Evolutionary conservation across 2,113 vertebrate genomes (phyloP).

Genomic region (Salvelinus fontinalis): DNA sequence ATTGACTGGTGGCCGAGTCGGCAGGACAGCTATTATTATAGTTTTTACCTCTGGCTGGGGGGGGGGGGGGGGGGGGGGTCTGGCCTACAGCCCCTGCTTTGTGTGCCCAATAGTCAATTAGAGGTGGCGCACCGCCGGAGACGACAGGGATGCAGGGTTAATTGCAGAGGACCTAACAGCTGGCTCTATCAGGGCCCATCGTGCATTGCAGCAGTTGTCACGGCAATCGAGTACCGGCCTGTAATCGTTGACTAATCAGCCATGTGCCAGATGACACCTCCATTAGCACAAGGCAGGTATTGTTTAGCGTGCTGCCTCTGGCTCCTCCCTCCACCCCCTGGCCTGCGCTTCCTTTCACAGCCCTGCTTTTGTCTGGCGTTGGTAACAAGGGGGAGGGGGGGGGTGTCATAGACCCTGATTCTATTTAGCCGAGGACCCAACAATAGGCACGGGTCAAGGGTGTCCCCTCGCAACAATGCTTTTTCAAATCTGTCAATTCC

Average conservation of each 20-base stretch:
- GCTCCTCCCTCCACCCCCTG: slow-evolving; percentile 12
- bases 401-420: slow-evolving; percentile 54
- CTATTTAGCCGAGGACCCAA: slow-evolving; percentile 55
- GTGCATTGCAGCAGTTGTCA: slow-evolving; percentile 78
- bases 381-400: slow-evolving; percentile 18
- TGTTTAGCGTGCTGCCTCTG: slow-evolving; percentile 60
- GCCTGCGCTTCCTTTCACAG: slow-evolving; percentile 44
- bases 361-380: slow-evolving; percentile 25
- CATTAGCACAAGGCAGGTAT: slow-evolving; percentile 73
- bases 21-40: slow-evolving; percentile 76
- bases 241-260: slow-evolving; percentile 82
- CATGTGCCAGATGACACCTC: slow-evolving; percentile 74
- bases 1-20: slow-evolving; percentile 75
- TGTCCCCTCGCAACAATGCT: slow-evolving; percentile 38
- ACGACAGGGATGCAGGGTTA: slow-evolving; percentile 77
- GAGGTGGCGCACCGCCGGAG: slow-evolving; percentile 70
- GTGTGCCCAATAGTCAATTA: slow-evolving; percentile 77
- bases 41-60: slow-evolving; percentile 68
- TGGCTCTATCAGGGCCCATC: slow-evolving; percentile 76
- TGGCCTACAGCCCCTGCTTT: slow-evolving; percentile 73
- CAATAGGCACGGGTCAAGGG: slow-evolving; percentile 60
- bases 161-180: slow-evolving; percentile 81
- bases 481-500: slow-evolving; percentile 6
- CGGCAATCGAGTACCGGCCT: slow-evolving; percentile 72
- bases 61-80: slow-evolving; percentile 58